A percentile compares a stretch with the other conserved stretches of the same genome.
Evolutionary conservation across 2,797 vertebrate genomes (phyloP).

Genomic region (Urosaurus nigricauda): DNA sequence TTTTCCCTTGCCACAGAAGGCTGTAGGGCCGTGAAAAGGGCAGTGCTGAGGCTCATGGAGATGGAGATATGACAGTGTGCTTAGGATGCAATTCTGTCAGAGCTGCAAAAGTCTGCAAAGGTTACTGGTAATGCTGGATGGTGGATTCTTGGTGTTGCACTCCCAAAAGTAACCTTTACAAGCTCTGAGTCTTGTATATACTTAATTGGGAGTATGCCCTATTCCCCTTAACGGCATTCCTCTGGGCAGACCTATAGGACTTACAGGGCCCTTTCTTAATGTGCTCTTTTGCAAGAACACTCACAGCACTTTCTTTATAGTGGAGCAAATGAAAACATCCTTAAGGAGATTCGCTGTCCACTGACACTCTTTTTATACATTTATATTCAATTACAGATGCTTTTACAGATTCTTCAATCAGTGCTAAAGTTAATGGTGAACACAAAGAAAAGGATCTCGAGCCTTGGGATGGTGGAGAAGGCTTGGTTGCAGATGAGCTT

Average conservation of each 20-base stretch:
- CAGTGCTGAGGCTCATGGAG: not conserved
- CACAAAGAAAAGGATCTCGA: slow-evolving; percentile 98
- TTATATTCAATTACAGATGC: slow-evolving; percentile 85
- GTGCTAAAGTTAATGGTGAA: slow-evolving; percentile 93
- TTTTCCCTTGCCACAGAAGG: not conserved
- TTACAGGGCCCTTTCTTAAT: no score
- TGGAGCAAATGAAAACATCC: no score
- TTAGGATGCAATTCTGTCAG: no score
- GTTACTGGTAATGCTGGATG: no score
- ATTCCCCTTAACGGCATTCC: not conserved
- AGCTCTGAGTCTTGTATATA: not conserved
- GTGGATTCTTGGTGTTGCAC: no score
- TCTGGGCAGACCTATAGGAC: no score
- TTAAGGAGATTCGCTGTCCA: no score
- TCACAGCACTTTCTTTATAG: not conserved
- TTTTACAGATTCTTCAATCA: slow-evolving; percentile 94
- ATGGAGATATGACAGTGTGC: not conserved
- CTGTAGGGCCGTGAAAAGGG: not conserved
- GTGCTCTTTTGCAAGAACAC: not conserved
- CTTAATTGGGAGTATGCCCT: not conserved
- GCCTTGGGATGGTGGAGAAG: slow-evolving; percentile 97
- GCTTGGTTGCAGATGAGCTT: slow-evolving; percentile 86
- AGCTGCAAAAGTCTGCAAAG: no score
- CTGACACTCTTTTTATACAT: no score
- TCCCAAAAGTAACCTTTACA: no score